Evolutionary conservation across 2,888 invertebrate genomes (phyloP), one percentile per base, ranked within the genome.

Genomic region (Polydrusus tereticollis): DNA sequence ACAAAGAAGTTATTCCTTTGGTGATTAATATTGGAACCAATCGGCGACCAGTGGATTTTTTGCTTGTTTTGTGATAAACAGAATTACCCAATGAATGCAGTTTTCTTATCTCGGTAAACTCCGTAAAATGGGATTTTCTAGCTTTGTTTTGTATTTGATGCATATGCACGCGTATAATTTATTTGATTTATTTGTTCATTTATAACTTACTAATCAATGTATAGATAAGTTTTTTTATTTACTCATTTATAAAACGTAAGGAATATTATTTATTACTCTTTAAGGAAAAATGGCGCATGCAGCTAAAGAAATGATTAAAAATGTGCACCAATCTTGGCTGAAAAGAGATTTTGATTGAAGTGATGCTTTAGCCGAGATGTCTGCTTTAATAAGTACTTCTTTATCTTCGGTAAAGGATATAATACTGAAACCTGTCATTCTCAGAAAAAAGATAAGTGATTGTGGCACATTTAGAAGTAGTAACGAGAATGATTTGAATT

Each of bases 181-280:
- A 52, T 29, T 52, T 52, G 52, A 52, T 29, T 52, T 52, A 52
- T 52, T 52, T 52, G 45, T 18, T 45, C 2, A 16, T 41, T 41
- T 16, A 41, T 41, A 14, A 36, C 2, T 6, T 16, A 26, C 7
- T 7, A 26, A n/a, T 47, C 47, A 23, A 47, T 23, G 21, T 8
- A 47, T 23, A 47, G 23, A 3, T 41, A 0, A 10, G 14, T 41
- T 41, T 41, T 38, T 41, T 41, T 16, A n/a, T 41, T 41, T 41
- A 41, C 16, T 41, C 16, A 5, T 41, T 41, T 41, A 41, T 41
- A 14, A 41, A 41, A 12, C 2, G 36, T 36, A 7, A 16, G 41
- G 7, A 16, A 41, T 16, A 41, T 41, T 16, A 26, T 26, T 26
- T 26, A 26, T 3, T 26, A 26, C 26, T 26, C 7, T n/a, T n/a